These are phyloP conservation scores for Oreochromis tanganicae DNA, from an alignment of 2,113 vertebrate species.

Conservation along the genomic window DNA sequence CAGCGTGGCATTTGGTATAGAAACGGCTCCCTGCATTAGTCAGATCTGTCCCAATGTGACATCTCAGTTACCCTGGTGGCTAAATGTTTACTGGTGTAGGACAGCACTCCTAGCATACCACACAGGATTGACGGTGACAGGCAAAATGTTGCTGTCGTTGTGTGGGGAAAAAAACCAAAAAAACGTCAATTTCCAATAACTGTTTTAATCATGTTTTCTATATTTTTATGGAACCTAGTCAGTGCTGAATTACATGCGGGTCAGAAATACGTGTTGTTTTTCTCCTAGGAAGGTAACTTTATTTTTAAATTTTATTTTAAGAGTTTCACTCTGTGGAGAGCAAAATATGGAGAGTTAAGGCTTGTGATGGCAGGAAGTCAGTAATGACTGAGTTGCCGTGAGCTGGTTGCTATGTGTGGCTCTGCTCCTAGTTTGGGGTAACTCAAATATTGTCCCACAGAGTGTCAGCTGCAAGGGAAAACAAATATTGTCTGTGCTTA, in stretches of 20 bases:
- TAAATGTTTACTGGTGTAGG: not conserved
- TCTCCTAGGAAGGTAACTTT: not conserved
- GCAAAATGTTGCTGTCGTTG: not conserved
- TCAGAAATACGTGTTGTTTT: not conserved
- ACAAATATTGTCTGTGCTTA: conserved; percentile 13
- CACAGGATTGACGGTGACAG: not conserved
- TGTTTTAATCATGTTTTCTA: not conserved
- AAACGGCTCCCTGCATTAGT: not conserved
- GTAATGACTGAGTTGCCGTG: conserved; percentile 15
- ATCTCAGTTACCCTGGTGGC: not conserved
- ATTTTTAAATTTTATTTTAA: not conserved
- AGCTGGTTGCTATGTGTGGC: not conserved
- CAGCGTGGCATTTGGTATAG: conserved; percentile 13
- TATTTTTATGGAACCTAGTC: not conserved
- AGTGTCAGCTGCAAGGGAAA: conserved; percentile 31
- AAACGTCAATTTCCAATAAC: not conserved
- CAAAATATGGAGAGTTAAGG: not conserved
- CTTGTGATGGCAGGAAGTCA: not conserved
- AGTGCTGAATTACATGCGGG: not conserved
- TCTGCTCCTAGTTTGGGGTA: conserved; percentile 18
- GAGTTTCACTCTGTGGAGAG: not conserved
- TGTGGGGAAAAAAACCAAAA: accelerated
- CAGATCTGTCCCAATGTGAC: not conserved
- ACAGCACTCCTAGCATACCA: not conserved
- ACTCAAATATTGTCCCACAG: conserved; percentile 36